phyloP scores from a whole-genome alignment of 2,888 invertebrate genomes.

The Myopa tessellatipennis region DNA sequence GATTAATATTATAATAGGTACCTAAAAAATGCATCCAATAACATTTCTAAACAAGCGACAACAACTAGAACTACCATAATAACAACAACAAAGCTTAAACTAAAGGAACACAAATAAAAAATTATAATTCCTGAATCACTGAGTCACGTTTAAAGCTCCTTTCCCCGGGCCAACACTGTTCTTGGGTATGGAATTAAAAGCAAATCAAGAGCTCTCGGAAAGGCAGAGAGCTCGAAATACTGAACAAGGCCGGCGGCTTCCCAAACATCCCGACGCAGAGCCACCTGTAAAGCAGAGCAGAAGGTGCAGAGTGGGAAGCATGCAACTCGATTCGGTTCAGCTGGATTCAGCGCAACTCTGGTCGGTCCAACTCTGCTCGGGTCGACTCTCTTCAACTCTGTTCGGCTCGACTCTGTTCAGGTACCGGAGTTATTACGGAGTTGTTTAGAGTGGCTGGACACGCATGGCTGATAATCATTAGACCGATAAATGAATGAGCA shows the following conservation, averaged over 20 bases:
- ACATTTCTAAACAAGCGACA: not conserved
- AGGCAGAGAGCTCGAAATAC: not conserved
- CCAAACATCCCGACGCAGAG: not conserved
- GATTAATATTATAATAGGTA: conserved; percentile 48
- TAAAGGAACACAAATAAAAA: not conserved
- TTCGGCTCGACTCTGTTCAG: not conserved
- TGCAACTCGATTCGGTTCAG: not conserved
- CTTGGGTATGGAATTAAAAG: not conserved
- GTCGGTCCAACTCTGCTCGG: not conserved
- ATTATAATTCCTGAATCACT: not conserved
- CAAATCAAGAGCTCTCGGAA: not conserved
- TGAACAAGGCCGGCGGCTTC: not conserved
- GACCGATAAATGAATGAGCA: conserved; percentile 58
- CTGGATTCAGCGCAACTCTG: not conserved
- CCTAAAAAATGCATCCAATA: not conserved
- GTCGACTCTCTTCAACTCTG: not conserved
- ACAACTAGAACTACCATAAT: not conserved
- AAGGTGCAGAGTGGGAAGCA: not conserved
- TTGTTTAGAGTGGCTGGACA: conserved; percentile 42
- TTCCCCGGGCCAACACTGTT: not conserved
- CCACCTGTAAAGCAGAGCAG: conserved; percentile 1
- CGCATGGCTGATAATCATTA: conserved; percentile 56
- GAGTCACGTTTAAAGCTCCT: conserved; percentile 21
- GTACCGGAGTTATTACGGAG: not conserved
- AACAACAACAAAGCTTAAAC: not conserved